Percentiles rank a stretch among this genome's conserved stretches.
These are phyloP conservation scores for Crenichthys baileyi DNA, from an alignment of 2,797 vertebrate species.

Conservation along the genomic window DNA sequence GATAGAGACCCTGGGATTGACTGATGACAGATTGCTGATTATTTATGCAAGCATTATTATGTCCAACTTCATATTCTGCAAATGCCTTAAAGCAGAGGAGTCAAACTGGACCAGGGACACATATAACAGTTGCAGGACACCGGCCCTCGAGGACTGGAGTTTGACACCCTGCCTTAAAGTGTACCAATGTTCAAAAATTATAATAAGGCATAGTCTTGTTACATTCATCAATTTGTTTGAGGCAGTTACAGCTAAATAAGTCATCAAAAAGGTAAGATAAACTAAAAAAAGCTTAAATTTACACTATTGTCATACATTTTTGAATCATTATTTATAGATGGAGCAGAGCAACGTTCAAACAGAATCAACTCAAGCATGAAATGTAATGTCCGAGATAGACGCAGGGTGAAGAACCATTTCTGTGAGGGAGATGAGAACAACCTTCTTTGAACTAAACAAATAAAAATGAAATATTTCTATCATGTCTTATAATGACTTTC, in stretches of 20 bases:
- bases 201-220: not conserved
- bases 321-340: not conserved
- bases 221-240: not conserved
- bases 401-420: not conserved
- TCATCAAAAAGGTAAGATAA: not conserved
- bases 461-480: constrained; percentile 1
- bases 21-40: too few relatives aligned
- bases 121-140: too few relatives aligned
- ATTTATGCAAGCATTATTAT: too few relatives aligned
- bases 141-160: too few relatives aligned
- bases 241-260: not conserved
- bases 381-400: not conserved
- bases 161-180: not conserved
- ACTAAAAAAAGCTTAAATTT: not conserved
- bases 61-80: not conserved
- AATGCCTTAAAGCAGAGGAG: not conserved
- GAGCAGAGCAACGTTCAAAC: not conserved
- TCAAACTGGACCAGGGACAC: too few relatives aligned
- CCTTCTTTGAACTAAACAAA: constrained; percentile 6
- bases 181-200: not conserved
- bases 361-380: constrained; percentile 1
- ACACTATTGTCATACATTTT: not conserved
- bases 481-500: not conserved
- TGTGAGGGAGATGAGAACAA: not conserved
- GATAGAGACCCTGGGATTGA: too few relatives aligned